phyloP scores from a whole-genome alignment of 2,888 invertebrate genomes.

The Philereme vetulata region DNA sequence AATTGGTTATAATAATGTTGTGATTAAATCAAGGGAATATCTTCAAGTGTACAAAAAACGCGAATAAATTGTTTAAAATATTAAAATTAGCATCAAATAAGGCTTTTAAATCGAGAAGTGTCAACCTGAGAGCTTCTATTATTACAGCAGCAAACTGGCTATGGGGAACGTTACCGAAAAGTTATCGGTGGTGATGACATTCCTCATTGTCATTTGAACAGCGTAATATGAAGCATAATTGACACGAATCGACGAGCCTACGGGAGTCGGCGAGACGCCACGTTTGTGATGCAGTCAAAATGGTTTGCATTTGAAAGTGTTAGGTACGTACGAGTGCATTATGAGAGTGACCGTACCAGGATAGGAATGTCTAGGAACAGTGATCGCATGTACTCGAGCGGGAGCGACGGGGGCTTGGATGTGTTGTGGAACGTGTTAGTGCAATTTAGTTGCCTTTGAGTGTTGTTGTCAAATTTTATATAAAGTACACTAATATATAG shows the following conservation, averaged over 20 bases:
- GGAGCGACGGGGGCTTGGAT: constrained; percentile 29
- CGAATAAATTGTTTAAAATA: constrained; percentile 3
- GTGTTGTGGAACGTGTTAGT: constrained; percentile 61
- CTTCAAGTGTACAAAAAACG: constrained; percentile 6
- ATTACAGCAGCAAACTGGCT: no score
- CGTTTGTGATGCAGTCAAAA: constrained; percentile 1
- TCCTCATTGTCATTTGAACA: no score
- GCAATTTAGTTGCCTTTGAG: constrained; percentile 64
- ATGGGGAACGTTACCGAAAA: no score
- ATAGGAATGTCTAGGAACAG: no score
- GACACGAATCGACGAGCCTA: neutral
- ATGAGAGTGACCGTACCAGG: no score
- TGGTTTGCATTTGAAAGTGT: no score
- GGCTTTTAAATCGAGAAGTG: neutral
- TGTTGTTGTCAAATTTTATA: constrained; percentile 55
- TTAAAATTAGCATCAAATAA: neutral
- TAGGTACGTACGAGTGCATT: no score
- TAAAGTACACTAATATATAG: constrained; percentile 33
- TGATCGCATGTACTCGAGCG: no score
- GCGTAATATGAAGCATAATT: no score
- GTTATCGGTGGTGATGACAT: no score
- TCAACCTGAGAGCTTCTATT: no score
- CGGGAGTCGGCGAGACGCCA: neutral
- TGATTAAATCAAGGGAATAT: constrained; percentile 16
- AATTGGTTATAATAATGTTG: constrained; percentile 10